Evolutionary conservation across 2,797 vertebrate species (phyloP), one percentile per base, ranked within the genome.

Genomic region (Fundulus diaphanus): DNA sequence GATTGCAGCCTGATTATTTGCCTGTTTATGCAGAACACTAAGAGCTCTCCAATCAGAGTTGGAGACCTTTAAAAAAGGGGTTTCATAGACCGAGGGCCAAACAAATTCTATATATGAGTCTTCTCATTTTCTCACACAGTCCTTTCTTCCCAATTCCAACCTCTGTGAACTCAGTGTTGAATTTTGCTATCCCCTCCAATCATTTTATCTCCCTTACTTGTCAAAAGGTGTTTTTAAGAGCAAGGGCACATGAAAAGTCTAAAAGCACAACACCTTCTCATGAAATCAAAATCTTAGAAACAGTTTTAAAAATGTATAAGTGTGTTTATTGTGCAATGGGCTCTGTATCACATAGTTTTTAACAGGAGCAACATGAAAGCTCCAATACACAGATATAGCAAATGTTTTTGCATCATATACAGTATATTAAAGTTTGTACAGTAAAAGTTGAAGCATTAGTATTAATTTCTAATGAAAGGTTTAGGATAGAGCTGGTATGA

Each of bases 31-130:
- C 88, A 86, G 82, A 89, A 86, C 76, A 77, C 73, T 85, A 77
- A 93, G 93, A 88, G 90, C 84, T 86, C 93, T 94, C 91, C 92
- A 94, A 94, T 94, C 93, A 94, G 85, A 91, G 86, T 44, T 82
- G 73, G 83, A 90, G 85, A 92, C 88, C 87, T 80, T 80, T 81
- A 87, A 90, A 85, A 79, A 89, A 91, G 85, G 83, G 88, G 87
- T 89, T 77, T 88, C 85, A 86, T 87, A 92, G 87, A 89, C 81
- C 76, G 73, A 88, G 86, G 79, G 83, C 84, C 89, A 75, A 82
- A 91, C 56, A 76, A 89, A 92, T 89, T 91, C 81, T 85, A 80
- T 77, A 78, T 83, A 81, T 35, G 48, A 87, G 79, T 80, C 85
- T 90, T 71, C 84, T 91, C 74, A 86, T 79, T 80, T 70, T 81